Base-by-base conservation (phyloP, 2,113 vertebrate species). In the Pseudorectes ferrugineus region DNA sequence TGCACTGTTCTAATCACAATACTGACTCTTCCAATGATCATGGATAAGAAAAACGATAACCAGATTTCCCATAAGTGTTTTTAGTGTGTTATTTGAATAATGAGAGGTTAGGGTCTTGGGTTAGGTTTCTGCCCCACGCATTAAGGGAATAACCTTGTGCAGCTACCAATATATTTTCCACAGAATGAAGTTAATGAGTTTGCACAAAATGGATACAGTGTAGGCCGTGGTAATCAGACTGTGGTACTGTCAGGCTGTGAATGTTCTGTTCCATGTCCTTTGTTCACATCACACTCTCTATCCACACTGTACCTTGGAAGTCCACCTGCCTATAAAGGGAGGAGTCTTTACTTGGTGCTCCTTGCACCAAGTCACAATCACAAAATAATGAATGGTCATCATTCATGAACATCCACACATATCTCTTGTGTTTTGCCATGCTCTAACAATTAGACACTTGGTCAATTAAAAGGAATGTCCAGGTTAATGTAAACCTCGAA, bases 381-480 rank as follows among this genome's bases (percentile, higher is more conserved):
- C 70, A 91, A 94, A 83, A 94, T 89, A 82, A 94, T 78, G 84
- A 73, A 88, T 88, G 71, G 58, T 91, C 86, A 93, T 83, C 71
- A 91, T 93, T 96, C 85, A 72, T 72, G 82, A 95, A 88, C 43
- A 96, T 85, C 52, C 78, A 83, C 59, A 42, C 23, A n/a, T 16
- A 5, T 2, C 9, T 77, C 45, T 45, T 20, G 45, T 49, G 29
- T 54, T 84, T 33, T 28, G n/a, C 29, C 23, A n/a, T 29, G 8
- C 26, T 96, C 77, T 88, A 95, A 80, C 66, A 57, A 48, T 86
- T 76, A 93, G 88, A 81, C 17, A 59, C 42, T 84, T 87, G 71
- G 61, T 91, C 72, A 96, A 55, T 95, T 95, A 65, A 97, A 96
- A 93, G 46, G 58, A 94, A 89, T 77, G 75, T 23, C 19, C 65